Conservation (phyloP, 2,888 invertebrate species). For the Mythimna pallens region DNA sequence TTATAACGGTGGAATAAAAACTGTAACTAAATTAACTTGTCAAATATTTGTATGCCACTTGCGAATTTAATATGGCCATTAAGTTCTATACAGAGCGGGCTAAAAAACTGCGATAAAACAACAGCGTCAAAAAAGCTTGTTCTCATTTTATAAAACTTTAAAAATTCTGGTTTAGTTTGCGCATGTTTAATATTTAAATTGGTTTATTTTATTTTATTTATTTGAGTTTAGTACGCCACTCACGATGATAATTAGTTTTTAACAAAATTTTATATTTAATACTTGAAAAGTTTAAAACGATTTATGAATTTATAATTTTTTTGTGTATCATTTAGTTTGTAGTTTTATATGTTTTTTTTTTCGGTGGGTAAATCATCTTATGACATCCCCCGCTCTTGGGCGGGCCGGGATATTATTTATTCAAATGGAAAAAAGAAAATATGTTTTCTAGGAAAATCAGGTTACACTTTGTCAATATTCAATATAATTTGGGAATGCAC, state of each 20-base stretch:
- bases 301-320: not conserved
- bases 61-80: not conserved
- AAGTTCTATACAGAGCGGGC: not conserved
- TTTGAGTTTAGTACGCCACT: not conserved
- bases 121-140: not conserved
- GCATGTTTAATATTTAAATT: not conserved
- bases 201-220: constrained; percentile 11
- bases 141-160: not conserved
- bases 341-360: too few species aligned
- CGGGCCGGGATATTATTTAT: too few species aligned
- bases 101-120: not conserved
- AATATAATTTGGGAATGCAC: not conserved
- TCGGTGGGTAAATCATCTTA: too few species aligned
- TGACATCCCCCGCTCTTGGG: too few species aligned
- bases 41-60: not conserved
- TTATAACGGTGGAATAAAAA: not conserved
- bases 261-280: not conserved
- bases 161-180: not conserved
- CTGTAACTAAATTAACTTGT: not conserved
- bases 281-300: not conserved
- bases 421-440: not conserved
- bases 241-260: not conserved
- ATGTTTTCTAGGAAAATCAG: not conserved
- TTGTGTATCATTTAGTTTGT: too few species aligned
- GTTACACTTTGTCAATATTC: not conserved